Conservation (phyloP, 2,797 vertebrate genomes). For the Tolypeutes matacus region DNA sequence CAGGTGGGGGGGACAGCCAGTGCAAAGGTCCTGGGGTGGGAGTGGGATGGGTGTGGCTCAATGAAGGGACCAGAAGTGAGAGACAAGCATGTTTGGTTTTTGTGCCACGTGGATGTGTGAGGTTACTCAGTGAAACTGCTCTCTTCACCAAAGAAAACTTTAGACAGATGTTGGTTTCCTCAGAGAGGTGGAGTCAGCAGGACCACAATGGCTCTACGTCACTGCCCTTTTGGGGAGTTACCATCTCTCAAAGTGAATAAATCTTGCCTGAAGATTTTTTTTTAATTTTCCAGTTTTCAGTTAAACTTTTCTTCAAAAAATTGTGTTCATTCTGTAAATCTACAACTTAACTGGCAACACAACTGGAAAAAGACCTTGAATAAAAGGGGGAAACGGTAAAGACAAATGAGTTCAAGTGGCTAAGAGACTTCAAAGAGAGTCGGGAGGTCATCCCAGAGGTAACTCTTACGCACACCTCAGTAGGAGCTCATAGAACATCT, state of each 20-base stretch:
- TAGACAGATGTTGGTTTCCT: background rate
- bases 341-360: background rate
- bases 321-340: background rate
- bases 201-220: background rate
- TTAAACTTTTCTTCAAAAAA: slow-evolving; percentile 30
- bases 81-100: background rate
- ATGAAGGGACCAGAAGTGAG: background rate
- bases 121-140: background rate
- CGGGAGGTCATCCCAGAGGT: too few species aligned
- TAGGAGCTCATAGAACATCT: too few species aligned
- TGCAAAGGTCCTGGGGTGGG: background rate
- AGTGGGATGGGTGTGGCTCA: background rate
- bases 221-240: background rate
- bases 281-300: background rate
- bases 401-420: too few species aligned
- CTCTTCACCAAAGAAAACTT: background rate
- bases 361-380: too few species aligned
- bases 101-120: background rate
- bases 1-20: background rate
- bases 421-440: too few species aligned
- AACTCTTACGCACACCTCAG: too few species aligned
- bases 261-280: background rate
- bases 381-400: too few species aligned
- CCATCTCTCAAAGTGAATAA: slow-evolving; percentile 19
- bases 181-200: background rate